Evolutionary conservation across 2,797 vertebrate species (phyloP).

Genomic region (Emydoidea blandingii): DNA sequence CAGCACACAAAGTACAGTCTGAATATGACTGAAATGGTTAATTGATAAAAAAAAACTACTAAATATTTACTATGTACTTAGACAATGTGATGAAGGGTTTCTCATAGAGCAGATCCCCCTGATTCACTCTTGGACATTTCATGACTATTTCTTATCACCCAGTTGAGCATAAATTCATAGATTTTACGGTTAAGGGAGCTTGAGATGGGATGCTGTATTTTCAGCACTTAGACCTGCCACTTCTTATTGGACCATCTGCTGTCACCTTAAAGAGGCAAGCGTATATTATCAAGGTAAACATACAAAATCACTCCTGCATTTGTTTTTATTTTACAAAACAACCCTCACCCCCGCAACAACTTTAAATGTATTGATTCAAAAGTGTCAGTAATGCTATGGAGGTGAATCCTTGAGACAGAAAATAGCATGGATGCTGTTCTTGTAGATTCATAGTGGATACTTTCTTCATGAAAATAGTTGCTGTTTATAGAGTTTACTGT

Average conservation of each 20-base stretch:
- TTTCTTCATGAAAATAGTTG: constrained; percentile 27
- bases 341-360: neutral
- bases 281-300: constrained; percentile 80
- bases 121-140: constrained; percentile 75
- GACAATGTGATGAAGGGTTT: constrained; percentile 50
- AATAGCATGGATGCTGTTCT: constrained; percentile 31
- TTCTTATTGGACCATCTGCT: constrained; percentile 87
- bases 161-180: constrained; percentile 91
- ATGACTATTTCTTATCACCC: constrained; percentile 81
- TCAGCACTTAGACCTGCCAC: constrained; percentile 85
- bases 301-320: constrained; percentile 76
- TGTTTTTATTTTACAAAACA: constrained; percentile 63
- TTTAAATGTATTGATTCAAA: constrained; percentile 78
- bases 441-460: neutral
- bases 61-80: constrained; percentile 52
- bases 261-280: constrained; percentile 86
- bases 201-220: constrained; percentile 89
- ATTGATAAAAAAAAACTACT: constrained; percentile 71
- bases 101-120: constrained; percentile 58
- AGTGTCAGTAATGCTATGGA: constrained; percentile 65
- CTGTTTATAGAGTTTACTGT: neutral
- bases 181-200: constrained; percentile 94
- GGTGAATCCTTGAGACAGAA: constrained; percentile 59
- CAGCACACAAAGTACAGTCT: neutral
- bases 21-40: constrained; percentile 67